Conservation (phyloP, 2,888 invertebrate genomes). For the Neoascia interrupta region DNA sequence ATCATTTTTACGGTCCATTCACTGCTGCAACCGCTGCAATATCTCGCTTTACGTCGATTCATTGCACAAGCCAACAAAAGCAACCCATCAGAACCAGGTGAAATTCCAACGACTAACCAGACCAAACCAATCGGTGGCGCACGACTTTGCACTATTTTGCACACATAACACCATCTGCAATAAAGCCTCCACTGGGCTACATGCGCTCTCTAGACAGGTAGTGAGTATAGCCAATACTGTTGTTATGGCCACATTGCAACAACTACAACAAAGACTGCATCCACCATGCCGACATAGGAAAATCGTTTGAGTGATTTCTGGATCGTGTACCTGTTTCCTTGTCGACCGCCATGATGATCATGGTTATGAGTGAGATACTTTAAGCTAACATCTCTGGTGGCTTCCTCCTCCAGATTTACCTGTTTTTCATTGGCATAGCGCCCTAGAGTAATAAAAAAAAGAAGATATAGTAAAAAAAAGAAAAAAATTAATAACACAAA, state of each 20-base stretch:
- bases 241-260: no score
- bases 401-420: conserved; percentile 36
- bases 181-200: neutral
- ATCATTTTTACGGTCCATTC: neutral
- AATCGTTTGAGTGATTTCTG: no score
- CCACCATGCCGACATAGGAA: conserved; percentile 8
- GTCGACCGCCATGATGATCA: neutral
- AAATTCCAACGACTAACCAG: conserved; percentile 55
- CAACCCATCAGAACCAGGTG: conserved; percentile 33
- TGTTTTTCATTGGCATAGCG: conserved; percentile 55
- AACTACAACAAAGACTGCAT: conserved; percentile 6
- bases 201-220: neutral
- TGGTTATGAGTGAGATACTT: conserved; percentile 40
- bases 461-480: conserved; percentile 14
- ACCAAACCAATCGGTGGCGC: conserved; percentile 60
- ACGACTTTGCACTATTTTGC: conserved; percentile 43
- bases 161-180: conserved; percentile 35
- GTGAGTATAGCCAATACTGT: neutral
- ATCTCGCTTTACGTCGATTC: conserved; percentile 22
- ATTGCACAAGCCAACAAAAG: conserved; percentile 22
- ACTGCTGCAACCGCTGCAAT: conserved; percentile 7
- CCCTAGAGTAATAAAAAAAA: conserved; percentile 22
- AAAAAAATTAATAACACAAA: conserved; percentile 56
- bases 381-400: conserved; percentile 18
- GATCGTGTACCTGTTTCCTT: conserved; percentile 41